These are phyloP conservation scores for Epirrita christyi DNA, from an alignment of 2,888 invertebrate species.

Conservation along the genomic window DNA sequence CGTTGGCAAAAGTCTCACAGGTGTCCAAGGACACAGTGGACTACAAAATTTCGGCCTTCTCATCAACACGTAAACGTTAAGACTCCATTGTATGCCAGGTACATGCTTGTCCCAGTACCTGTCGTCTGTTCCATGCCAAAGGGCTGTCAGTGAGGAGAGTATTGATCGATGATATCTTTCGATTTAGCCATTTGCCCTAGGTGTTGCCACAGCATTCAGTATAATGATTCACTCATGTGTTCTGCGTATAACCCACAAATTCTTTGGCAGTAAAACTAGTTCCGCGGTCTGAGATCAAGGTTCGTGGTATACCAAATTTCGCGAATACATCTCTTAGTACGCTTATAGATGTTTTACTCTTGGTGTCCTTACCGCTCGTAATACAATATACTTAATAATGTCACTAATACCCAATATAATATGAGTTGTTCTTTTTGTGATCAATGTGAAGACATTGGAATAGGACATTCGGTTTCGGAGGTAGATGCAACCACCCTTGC, in stretches of 20 bases:
- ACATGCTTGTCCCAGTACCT: too few species aligned
- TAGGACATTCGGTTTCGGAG: background rate
- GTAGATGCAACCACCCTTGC: background rate
- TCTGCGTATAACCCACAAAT: background rate
- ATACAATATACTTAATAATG: background rate
- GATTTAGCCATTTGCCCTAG: too few species aligned
- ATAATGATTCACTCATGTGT: background rate
- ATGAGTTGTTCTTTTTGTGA: background rate
- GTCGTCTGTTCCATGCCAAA: background rate
- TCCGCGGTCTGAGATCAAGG: conserved; percentile 1
- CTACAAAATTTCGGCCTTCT: too few species aligned
- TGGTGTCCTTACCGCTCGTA: conserved; percentile 1
- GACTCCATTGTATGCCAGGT: background rate
- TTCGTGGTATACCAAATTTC: conserved; percentile 1
- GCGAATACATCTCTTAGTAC: conserved; percentile 1
- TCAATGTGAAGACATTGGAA: background rate
- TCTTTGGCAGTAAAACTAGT: background rate
- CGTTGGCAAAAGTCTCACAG: too few species aligned
- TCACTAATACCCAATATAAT: conserved; percentile 1
- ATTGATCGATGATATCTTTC: conserved; percentile 1
- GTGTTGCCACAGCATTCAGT: conserved; percentile 2
- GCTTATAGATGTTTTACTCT: background rate
- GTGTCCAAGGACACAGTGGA: too few species aligned
- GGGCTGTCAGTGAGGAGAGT: background rate
- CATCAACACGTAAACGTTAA: background rate